phyloP scores from a whole-genome alignment of 2,888 invertebrate genomes.

The Lithophane socia region DNA sequence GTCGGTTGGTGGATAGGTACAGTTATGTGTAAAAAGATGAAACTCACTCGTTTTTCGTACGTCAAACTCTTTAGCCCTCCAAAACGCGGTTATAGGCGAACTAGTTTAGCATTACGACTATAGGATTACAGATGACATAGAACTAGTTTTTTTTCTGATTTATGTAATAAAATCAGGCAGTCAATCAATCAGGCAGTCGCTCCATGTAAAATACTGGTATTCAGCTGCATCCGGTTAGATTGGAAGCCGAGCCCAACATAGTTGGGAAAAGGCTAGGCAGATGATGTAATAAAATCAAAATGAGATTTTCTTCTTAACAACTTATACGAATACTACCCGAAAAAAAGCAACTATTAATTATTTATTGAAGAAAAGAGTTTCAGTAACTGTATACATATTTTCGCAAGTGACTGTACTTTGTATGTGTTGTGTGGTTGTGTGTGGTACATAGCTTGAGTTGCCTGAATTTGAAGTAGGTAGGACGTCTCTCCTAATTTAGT shows the following conservation, averaged over 20 bases:
- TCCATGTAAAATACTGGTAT: too few relatives aligned
- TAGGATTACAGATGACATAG: neutral
- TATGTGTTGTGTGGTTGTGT: neutral
- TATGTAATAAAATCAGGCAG: neutral
- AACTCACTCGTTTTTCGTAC: neutral
- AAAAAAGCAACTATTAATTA: neutral
- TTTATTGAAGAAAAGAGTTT: neutral
- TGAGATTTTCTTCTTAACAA: neutral
- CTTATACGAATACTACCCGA: neutral
- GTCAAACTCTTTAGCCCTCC: neutral
- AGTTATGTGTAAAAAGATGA: neutral
- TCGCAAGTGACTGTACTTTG: conserved; percentile 4
- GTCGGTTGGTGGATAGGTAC: conserved; percentile 4
- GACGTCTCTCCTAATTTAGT: conserved; percentile 32
- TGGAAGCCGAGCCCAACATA: too few relatives aligned
- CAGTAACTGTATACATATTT: neutral
- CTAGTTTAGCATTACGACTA: neutral
- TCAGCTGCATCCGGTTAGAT: too few relatives aligned
- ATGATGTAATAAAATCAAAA: neutral
- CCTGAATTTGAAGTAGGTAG: conserved; percentile 11
- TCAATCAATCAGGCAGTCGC: too few relatives aligned
- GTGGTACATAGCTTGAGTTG: conserved; percentile 8
- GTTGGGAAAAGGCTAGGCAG: too few relatives aligned
- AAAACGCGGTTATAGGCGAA: neutral
- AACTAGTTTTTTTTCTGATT: too few relatives aligned